A percentile compares a stretch with the other conserved stretches of the same genome.
Conservation (phyloP, 1,140 invertebrate genomes). For the Leptinotarsa texana region DNA sequence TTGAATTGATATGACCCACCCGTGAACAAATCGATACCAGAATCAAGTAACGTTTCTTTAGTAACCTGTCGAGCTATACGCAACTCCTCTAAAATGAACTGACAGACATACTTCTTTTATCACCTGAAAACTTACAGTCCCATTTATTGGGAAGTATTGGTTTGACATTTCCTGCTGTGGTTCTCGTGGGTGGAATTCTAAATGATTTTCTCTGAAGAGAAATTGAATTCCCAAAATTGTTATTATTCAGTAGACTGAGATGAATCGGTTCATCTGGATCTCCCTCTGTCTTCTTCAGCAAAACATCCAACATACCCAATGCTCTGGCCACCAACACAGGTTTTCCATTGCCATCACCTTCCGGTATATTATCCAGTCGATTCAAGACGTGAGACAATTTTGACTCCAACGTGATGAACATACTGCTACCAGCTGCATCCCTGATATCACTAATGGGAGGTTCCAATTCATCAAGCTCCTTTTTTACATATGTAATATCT, state of each 20-base stretch:
- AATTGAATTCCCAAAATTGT: background rate
- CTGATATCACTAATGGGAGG: background rate
- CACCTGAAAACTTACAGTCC: constrained; percentile 27
- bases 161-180: background rate
- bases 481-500: constrained; percentile 7
- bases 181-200: background rate
- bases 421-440: background rate
- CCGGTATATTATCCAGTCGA: background rate
- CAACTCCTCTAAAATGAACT: constrained; percentile 47
- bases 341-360: background rate
- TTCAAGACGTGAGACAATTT: background rate
- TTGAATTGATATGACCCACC: constrained; percentile 46
- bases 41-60: constrained; percentile 34
- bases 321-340: background rate
- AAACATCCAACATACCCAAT: background rate
- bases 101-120: constrained; percentile 21
- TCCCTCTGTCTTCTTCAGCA: background rate
- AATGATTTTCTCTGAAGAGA: background rate
- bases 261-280: background rate
- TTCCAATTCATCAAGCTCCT: constrained; percentile 2
- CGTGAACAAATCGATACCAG: constrained; percentile 44
- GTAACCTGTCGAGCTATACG: constrained; percentile 33
- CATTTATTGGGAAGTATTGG: constrained; percentile 18
- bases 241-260: background rate
- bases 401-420: background rate